Conservation (phyloP, 2,113 vertebrate genomes). For the Ardeotis arabs region DNA sequence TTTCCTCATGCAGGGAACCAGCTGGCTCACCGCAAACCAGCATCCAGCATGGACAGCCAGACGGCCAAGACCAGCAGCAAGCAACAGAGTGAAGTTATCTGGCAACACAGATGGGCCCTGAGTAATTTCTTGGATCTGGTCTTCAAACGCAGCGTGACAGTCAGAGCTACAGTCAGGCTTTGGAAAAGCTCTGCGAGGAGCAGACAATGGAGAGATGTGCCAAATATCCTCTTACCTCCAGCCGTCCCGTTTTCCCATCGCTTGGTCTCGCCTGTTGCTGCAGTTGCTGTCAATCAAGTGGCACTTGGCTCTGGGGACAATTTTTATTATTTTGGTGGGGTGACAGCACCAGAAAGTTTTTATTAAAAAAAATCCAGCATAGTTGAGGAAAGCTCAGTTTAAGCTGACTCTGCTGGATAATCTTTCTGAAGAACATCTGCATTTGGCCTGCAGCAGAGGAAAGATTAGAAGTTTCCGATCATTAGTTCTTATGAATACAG, state of each 20-base stretch:
- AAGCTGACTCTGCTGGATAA: neutral
- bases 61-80: rapidly evolving
- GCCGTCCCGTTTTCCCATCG: rapidly evolving
- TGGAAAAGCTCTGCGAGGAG: neutral
- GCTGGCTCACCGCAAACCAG: neutral
- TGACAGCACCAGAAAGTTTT: neutral
- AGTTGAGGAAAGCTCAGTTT: neutral
- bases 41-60: neutral
- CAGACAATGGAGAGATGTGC: neutral
- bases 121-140: neutral
- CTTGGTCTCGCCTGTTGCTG: neutral
- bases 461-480: neutral
- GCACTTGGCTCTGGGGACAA: neutral
- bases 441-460: neutral
- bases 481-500: neutral
- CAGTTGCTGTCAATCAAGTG: neutral
- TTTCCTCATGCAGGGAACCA: neutral
- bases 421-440: neutral
- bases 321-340: neutral
- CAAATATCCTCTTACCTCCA: neutral
- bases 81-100: neutral
- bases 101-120: neutral
- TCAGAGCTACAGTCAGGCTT: neutral
- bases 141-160: neutral
- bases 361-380: neutral